Evolutionary conservation across 2,113 vertebrate species (phyloP), one percentile per base, ranked within the genome.

Genomic region (Syngnathus floridae): DNA sequence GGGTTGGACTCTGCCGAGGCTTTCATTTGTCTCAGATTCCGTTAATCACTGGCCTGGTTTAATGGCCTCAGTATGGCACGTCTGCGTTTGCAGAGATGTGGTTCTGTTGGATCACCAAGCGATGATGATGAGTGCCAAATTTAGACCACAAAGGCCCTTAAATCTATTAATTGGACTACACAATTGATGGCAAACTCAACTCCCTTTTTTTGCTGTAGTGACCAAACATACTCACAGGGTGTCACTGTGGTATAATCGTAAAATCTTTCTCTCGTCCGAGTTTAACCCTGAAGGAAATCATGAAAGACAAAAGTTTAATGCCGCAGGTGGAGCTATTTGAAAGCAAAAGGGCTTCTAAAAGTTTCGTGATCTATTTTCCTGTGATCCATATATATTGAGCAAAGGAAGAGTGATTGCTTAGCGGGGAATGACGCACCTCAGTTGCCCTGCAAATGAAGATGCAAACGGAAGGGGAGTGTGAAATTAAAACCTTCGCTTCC

Each of bases 331-430:
- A 77, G 64, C 72, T 71, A 85, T 86, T 86, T 21, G 69, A 67
- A 77, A 77, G 75, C 70, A 78, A 76, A 72, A 70, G 54, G 73
- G 72, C 74, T 69, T 80, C 84, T 71, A 81, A 87, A 85, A 76
- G 79, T 76, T 77, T 85, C 84, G 82, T 87, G 81, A 86, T 86
- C 81, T 89, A 79, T 75, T 78, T 84, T 84, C 77, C 72, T 86
- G 81, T 89, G 85, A 88, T 87, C 84, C 75, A 80, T 84, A 84
- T 70, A 69, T 84, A 83, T 88, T 80, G 82, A 88, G 79, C 75
- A 73, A 79, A 78, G 79, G 72, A 57, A 84, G 79, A 82, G 76
- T 79, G 83, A 86, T 84, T 78, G 83, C 69, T 81, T 74, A 81
- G 70, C 43, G 22, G 81, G 81, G 82, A 83, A 71, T 69, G 73